Base-by-base conservation (phyloP, 2,797 vertebrate species). In the Sebastes oblongus region DNA sequence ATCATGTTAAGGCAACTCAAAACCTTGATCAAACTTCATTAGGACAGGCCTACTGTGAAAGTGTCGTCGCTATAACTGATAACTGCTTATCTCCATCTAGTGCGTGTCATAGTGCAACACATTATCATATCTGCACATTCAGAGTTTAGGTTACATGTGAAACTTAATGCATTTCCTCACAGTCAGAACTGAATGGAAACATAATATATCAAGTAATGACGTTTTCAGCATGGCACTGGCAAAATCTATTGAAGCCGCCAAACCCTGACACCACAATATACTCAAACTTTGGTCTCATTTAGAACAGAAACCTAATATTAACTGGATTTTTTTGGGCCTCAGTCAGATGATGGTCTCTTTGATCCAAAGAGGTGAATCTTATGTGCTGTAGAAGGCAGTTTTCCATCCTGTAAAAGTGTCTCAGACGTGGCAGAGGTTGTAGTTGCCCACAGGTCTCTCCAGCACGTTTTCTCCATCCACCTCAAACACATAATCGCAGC, bases 391-490 rank as follows among this genome's bases (percentile, higher is more conserved):
- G 50, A 91, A 92, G 93, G 90, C 87, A 86, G 18, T 29, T 16
- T 76, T 52, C 66, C 24, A 2, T 74, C 29, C 2, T 20, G 27
- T 64, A 1, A 27, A 65, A 8, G 60, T 78, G 54, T 88, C 54
- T 94, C 92, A 97, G 77, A 97, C 96, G 83, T 97, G 96, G 58
- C 95, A 97, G 90, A 97, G 95, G 91, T 95, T 97, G 18, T 96
- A 97, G 58, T 88, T 93, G 81, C 92, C 80, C 77, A 93, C 72
- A 0, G 93, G 91, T 76, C 58, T 93, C 81, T 96, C 96, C 0
- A 93, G 18, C 75, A 96, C 83, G 1, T 36, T 91, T 22, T 97
- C 96, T 5, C 96, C 96, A 0, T 93, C 90, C 80, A 96, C 95
- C 77, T 97, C 96, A 7, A 91, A 96, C 55, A 96, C 87, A 0